Evolutionary conservation across 2,888 invertebrate genomes (phyloP).

Genomic region (Eretmocerus hayati): DNA sequence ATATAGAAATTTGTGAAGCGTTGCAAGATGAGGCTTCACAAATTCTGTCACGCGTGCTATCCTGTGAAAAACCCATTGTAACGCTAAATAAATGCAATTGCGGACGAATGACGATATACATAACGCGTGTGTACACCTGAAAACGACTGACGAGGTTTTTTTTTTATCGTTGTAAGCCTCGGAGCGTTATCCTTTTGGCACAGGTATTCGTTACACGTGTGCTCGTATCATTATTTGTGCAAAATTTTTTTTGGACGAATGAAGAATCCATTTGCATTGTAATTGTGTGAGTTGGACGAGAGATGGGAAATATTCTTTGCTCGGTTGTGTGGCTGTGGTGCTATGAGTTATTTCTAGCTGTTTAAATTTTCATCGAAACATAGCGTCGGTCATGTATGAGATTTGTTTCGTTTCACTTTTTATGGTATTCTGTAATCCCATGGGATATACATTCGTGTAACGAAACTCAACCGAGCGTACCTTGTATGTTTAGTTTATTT

Average conservation of each 20-base stretch:
- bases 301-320: not conserved
- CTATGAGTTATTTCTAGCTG: no score
- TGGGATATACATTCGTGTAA: no score
- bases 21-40: not conserved
- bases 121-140: constrained; percentile 5
- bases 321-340: not conserved
- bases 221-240: no score
- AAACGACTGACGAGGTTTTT: constrained; percentile 4
- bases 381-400: constrained; percentile 1
- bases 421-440: not conserved
- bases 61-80: no score
- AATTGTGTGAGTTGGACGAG: constrained; percentile 32
- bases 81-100: constrained; percentile 3
- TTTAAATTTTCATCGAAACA: constrained; percentile 14
- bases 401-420: not conserved
- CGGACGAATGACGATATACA: constrained; percentile 17
- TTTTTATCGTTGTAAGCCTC: not conserved
- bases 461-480: no score
- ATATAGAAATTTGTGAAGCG: not conserved
- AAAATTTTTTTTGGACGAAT: not conserved
- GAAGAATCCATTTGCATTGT: constrained; percentile 33
- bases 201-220: not conserved
- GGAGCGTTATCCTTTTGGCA: constrained; percentile 6
- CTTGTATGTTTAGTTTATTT: no score
- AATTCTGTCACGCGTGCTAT: not conserved